Conservation (phyloP, 2,888 invertebrate genomes). For the Neria commutata region DNA sequence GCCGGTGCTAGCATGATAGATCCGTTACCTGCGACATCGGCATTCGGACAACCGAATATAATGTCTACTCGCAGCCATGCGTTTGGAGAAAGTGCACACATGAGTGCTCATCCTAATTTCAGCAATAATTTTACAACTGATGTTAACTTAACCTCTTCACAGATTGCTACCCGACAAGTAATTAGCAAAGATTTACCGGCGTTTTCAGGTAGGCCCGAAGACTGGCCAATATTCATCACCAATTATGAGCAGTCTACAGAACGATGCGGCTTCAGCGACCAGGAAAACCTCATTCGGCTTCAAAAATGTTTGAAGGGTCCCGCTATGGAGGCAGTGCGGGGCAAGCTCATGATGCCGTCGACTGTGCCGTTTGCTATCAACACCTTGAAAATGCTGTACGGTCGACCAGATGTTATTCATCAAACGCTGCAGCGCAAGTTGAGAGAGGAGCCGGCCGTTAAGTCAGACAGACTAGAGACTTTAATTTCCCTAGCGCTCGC, state of each 20-base stretch:
- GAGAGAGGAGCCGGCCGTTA: conserved; percentile 8
- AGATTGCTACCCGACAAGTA: conserved; percentile 18
- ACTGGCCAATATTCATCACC: conserved; percentile 29
- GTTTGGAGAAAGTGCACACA: no score
- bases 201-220: conserved; percentile 24
- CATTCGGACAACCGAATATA: no score
- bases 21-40: no score
- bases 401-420: conserved; percentile 12
- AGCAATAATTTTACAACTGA: no score
- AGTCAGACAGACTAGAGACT: conserved; percentile 16
- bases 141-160: no score
- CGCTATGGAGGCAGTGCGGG: conserved; percentile 12
- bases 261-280: neutral
- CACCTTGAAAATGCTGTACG: conserved; percentile 19
- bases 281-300: conserved; percentile 8
- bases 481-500: conserved; percentile 15
- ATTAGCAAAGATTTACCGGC: conserved; percentile 20
- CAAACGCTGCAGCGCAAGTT: conserved; percentile 11
- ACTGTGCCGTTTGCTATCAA: conserved; percentile 16
- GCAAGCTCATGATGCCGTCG: conserved; percentile 19
- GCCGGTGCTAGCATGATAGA: no score
- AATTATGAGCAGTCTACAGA: conserved; percentile 19
- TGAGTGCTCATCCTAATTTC: no score
- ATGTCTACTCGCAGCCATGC: no score
- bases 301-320: conserved; percentile 10